phyloP scores from a whole-genome alignment of 2,888 invertebrate species.

The Melanostoma mellinum region DNA sequence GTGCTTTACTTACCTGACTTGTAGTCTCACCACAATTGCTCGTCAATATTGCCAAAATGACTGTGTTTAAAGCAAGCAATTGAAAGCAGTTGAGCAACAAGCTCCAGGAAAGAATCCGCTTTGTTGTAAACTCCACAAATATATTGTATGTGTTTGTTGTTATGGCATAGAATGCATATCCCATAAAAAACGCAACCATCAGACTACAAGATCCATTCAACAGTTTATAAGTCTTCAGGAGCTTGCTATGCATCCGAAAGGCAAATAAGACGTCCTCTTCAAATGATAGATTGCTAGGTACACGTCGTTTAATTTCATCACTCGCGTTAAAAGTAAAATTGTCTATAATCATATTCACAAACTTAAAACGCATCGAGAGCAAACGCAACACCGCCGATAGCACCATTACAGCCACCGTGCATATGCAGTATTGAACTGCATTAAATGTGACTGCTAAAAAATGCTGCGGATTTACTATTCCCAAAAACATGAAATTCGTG shows the following conservation, averaged over 20 bases:
- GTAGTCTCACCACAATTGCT: slow-evolving; percentile 78
- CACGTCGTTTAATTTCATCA: slow-evolving; percentile 9
- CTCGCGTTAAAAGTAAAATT: slow-evolving; percentile 76
- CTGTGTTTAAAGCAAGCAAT: slow-evolving; percentile 76
- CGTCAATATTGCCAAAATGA: slow-evolving; percentile 77
- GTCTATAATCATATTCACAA: slow-evolving; percentile 77
- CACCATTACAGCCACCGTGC: slow-evolving; percentile 78
- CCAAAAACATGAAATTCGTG: slow-evolving; percentile 70
- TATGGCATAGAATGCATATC: slow-evolving; percentile 79
- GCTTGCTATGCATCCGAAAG: slow-evolving; percentile 79
- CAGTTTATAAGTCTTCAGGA: slow-evolving; percentile 78
- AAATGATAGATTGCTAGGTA: slow-evolving; percentile 75
- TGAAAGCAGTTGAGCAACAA: slow-evolving; percentile 77
- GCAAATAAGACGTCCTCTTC: slow-evolving; percentile 78
- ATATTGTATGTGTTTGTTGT: slow-evolving; percentile 80
- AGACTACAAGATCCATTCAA: slow-evolving; percentile 79
- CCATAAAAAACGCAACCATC: slow-evolving; percentile 79
- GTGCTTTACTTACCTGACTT: slow-evolving; percentile 75
- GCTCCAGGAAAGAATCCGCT: slow-evolving; percentile 74
- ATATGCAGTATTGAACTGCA: slow-evolving; percentile 77
- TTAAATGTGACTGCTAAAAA: slow-evolving; percentile 76
- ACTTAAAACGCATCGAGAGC: slow-evolving; percentile 78
- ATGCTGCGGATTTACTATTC: slow-evolving; percentile 52
- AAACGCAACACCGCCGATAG: slow-evolving; percentile 77
- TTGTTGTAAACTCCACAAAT: slow-evolving; percentile 79